phyloP scores from a whole-genome alignment of 2,113 vertebrate genomes.

The Nerophis lumbriciformis region DNA sequence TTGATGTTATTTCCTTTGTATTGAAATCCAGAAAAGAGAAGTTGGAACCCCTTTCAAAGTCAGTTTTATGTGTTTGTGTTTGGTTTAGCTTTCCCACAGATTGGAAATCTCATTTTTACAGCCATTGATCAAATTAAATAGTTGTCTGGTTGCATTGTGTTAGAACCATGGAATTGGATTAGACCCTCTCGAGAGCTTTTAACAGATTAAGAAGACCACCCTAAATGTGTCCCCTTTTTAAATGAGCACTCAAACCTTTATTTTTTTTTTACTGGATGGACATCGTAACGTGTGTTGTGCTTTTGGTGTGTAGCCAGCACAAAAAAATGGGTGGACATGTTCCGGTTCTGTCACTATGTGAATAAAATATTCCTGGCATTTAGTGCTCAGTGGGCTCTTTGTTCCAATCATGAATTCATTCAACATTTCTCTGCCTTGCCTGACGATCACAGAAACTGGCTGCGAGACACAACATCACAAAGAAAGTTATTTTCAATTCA shows the following conservation, averaged over 20 bases:
- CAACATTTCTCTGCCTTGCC: constrained; percentile 7
- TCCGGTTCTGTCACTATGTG: constrained; percentile 10
- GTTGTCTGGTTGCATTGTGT: neutral
- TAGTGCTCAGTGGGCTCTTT: constrained; percentile 27
- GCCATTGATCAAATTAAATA: constrained; percentile 9
- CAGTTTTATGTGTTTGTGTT: neutral
- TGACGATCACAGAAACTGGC: neutral
- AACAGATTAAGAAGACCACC: constrained; percentile 12
- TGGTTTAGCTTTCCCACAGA: neutral
- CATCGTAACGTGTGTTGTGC: neutral
- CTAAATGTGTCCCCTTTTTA: neutral
- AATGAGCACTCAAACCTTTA: neutral
- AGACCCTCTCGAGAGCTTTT: constrained; percentile 10
- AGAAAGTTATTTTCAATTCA: neutral
- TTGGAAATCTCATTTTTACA: neutral
- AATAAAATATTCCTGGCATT: constrained; percentile 14
- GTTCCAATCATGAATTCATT: constrained; percentile 7
- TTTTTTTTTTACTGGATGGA: neutral
- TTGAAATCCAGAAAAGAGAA: neutral
- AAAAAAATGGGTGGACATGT: constrained; percentile 24
- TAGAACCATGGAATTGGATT: constrained; percentile 14
- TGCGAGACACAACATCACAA: neutral
- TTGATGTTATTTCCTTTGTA: neutral
- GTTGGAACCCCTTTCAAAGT: neutral
- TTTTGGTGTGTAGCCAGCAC: neutral